Conservation (phyloP, 2,797 vertebrate species). For the Neosalanx taihuensis region DNA sequence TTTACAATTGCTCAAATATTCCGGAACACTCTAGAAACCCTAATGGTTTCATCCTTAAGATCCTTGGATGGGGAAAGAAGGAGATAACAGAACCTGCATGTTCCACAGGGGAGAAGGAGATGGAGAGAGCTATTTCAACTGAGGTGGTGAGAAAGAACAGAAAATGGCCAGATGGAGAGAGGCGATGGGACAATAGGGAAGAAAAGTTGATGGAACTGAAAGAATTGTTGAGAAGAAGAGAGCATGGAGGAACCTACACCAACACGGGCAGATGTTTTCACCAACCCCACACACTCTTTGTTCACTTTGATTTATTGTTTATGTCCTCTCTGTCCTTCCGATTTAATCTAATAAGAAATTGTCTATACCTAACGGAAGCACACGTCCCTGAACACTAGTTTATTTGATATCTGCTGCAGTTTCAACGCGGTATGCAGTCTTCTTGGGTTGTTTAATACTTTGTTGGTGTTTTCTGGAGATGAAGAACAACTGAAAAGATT, state of each 20-base stretch:
- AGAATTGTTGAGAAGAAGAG: background rate
- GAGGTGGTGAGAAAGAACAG: too few relatives aligned
- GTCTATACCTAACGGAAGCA: conserved; percentile 44
- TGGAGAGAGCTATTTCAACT: background rate
- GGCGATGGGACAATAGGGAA: too few relatives aligned
- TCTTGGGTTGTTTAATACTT: conserved; percentile 14
- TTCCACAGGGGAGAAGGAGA: too few relatives aligned
- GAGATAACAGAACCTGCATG: too few relatives aligned
- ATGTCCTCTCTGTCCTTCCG: conserved; percentile 21
- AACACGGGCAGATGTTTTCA: background rate
- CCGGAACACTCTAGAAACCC: too few relatives aligned
- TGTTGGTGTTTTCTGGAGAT: conserved; percentile 30
- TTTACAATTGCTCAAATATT: too few relatives aligned
- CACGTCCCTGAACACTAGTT: conserved; percentile 17
- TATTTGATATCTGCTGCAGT: conserved; percentile 12
- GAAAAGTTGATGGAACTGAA: background rate
- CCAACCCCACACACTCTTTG: conserved; percentile 55
- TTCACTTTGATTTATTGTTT: conserved; percentile 52
- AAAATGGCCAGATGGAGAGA: too few relatives aligned
- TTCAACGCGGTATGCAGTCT: background rate
- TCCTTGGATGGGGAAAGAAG: too few relatives aligned
- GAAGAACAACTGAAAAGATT: conserved; percentile 65
- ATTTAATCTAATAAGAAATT: conserved; percentile 60
- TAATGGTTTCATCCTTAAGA: too few relatives aligned
- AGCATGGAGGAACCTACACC: background rate